Evolutionary conservation across 2,113 vertebrate species (phyloP).

Genomic region (Acinonyx jubatus): DNA sequence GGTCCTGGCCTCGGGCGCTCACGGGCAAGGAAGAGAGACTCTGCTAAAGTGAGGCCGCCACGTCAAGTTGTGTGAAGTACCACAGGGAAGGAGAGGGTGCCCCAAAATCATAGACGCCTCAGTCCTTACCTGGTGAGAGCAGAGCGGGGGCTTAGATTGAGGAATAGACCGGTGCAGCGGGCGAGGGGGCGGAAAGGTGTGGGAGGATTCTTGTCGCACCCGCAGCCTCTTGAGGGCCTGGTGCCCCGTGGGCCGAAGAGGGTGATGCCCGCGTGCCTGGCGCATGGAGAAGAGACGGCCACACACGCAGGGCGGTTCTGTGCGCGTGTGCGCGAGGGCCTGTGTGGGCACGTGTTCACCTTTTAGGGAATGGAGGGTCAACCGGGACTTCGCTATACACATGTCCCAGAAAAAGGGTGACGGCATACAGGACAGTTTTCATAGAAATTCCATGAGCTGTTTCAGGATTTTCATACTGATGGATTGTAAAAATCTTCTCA

Average conservation of each 20-base stretch:
- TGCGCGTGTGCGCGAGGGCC: too few species aligned
- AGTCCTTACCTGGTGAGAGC: neutral
- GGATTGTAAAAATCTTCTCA: neutral
- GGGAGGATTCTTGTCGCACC: neutral
- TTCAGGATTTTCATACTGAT: neutral
- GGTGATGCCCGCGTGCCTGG: neutral
- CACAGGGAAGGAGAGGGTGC: neutral
- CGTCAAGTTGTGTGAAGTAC: neutral
- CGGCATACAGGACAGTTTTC: neutral
- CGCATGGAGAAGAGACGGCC: fast-evolving
- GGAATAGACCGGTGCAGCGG: neutral
- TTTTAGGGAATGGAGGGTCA: neutral
- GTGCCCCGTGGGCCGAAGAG: neutral
- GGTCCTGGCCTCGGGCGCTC: neutral
- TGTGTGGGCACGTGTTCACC: neutral
- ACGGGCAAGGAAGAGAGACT: neutral
- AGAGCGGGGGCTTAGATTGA: neutral
- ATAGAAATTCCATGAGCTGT: neutral
- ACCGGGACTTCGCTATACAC: neutral
- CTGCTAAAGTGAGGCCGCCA: neutral
- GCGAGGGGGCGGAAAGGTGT: neutral
- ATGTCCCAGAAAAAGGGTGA: neutral
- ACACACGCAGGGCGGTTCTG: neutral
- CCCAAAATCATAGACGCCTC: too few species aligned
- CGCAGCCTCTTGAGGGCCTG: neutral